phyloP scores from a whole-genome alignment of 2,888 invertebrate species.

The Drosophila robusta region DNA sequence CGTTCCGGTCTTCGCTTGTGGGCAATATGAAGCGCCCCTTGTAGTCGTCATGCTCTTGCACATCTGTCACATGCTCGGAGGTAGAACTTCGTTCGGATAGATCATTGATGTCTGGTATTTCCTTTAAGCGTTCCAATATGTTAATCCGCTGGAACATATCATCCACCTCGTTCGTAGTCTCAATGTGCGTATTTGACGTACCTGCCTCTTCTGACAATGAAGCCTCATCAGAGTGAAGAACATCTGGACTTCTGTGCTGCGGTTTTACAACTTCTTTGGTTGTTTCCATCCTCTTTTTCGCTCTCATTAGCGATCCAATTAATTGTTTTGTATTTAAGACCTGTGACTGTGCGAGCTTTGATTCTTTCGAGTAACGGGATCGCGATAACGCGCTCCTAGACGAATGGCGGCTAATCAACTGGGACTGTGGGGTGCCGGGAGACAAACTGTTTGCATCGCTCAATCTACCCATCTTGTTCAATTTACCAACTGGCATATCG shows the following conservation, averaged over 20 bases:
- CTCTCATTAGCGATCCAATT: not conserved
- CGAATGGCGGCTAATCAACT: not conserved
- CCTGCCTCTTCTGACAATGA: not conserved
- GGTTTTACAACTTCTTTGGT: not conserved
- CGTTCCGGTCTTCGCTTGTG: too few species aligned
- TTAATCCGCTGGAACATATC: not conserved
- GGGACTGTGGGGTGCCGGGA: not conserved
- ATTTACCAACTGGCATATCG: not conserved
- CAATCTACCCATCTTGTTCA: not conserved
- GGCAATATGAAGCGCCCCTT: not conserved
- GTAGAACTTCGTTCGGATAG: constrained; percentile 9
- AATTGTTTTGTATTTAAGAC: too few species aligned
- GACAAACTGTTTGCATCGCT: not conserved
- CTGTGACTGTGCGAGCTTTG: too few species aligned
- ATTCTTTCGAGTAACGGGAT: too few species aligned
- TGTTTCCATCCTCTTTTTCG: not conserved
- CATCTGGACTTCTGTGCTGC: not conserved
- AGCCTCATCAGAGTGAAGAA: not conserved
- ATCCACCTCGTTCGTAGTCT: too few species aligned
- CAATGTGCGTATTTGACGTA: not conserved
- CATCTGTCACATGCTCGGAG: not conserved
- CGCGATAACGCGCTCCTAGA: not conserved
- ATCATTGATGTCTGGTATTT: constrained; percentile 21
- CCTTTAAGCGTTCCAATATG: not conserved
- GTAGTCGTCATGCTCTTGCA: accelerated